These are phyloP conservation scores for Eospalax fontanierii DNA, from an alignment of 2,797 vertebrate species.

Conservation along the genomic window DNA sequence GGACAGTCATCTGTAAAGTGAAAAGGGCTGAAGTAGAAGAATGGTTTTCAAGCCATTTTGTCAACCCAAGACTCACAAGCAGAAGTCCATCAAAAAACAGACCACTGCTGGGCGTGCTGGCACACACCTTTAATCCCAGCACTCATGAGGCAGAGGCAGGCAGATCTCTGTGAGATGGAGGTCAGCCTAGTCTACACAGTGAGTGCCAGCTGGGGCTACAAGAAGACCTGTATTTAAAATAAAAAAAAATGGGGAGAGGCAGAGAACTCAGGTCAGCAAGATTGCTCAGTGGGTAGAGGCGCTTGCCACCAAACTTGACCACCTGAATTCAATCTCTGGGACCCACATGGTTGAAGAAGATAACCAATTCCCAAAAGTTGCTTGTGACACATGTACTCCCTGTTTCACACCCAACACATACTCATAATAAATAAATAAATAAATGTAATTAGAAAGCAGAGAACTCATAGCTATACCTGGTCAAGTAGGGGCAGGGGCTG, in stretches of 20 bases:
- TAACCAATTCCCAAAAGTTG: not conserved
- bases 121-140: no score
- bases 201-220: no score
- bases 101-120: not conserved
- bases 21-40: no score
- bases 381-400: no score
- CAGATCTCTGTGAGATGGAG: no score
- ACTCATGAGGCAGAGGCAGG: no score
- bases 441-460: not conserved
- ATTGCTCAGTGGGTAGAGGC: not conserved
- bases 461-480: not conserved
- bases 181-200: no score
- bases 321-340: not conserved
- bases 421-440: not conserved
- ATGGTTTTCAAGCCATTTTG: not conserved
- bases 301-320: not conserved
- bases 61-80: not conserved
- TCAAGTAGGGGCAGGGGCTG: accelerated
- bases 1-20: not conserved
- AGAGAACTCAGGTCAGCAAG: not conserved
- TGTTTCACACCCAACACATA: no score
- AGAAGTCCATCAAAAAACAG: not conserved
- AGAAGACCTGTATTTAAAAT: no score
- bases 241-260: not conserved
- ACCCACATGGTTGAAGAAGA: not conserved